Evolutionary conservation across 2,113 vertebrate genomes (phyloP).

Genomic region (Natator depressus): DNA sequence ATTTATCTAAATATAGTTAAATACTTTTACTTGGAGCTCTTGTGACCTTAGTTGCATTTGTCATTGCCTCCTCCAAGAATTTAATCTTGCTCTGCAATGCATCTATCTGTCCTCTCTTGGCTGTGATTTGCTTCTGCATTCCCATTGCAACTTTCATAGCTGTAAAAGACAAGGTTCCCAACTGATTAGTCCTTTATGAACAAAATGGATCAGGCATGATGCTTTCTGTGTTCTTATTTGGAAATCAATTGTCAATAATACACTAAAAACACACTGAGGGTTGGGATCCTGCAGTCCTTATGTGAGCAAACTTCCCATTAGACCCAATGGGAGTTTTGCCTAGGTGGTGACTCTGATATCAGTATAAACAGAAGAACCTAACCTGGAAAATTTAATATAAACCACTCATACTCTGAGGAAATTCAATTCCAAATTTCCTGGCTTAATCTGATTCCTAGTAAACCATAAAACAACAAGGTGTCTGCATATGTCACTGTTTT

Average conservation of each 20-base stretch:
- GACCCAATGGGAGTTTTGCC: not conserved
- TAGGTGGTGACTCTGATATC: not conserved
- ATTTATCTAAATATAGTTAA: not conserved
- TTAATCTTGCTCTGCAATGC: conserved; percentile 85
- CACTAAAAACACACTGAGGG: not conserved
- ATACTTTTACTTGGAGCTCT: not conserved
- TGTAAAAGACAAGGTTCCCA: conserved; percentile 47
- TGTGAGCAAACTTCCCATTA: not conserved
- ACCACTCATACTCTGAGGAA: not conserved
- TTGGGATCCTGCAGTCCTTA: not conserved
- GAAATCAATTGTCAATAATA: not conserved
- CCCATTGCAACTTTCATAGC: conserved; percentile 85
- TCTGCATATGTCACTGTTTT: not conserved
- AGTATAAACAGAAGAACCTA: not conserved
- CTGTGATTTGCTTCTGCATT: conserved; percentile 89
- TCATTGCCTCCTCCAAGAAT: conserved; percentile 84
- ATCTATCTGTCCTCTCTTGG: conserved; percentile 85
- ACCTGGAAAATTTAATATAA: not conserved
- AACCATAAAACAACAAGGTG: not conserved
- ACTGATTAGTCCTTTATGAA: not conserved
- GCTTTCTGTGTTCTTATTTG: not conserved
- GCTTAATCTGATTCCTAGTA: not conserved
- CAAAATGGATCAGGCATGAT: not conserved
- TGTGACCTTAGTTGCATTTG: conserved; percentile 80
- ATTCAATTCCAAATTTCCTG: not conserved